A percentile compares a stretch with the other conserved stretches of the same genome.
These are phyloP conservation scores for Cataglyphis rosenhaueri DNA, from an alignment of 2,888 invertebrate species.

Conservation along the genomic window DNA sequence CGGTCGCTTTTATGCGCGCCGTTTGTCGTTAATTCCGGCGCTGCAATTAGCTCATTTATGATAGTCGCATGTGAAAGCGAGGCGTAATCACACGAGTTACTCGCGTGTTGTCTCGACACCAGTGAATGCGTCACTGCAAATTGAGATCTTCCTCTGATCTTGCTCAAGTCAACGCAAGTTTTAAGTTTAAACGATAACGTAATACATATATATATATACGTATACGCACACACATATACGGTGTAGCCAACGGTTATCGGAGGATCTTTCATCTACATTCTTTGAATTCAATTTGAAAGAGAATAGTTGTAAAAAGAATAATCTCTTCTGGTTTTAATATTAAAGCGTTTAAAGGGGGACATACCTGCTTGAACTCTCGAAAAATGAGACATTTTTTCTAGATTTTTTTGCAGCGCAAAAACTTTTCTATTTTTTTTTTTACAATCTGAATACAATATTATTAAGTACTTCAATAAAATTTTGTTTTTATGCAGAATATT, in stretches of 20 bases:
- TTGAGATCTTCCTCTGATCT: slow-evolving; percentile 51
- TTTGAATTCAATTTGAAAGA: slow-evolving; percentile 23
- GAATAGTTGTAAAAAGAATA: background rate
- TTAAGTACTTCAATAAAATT: too few species aligned
- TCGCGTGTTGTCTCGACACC: slow-evolving; percentile 22
- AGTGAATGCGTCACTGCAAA: slow-evolving; percentile 37
- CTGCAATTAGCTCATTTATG: slow-evolving; percentile 45
- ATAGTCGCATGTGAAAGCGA: slow-evolving; percentile 38
- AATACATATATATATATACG: background rate
- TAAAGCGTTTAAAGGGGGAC: background rate
- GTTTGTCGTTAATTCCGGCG: slow-evolving; percentile 49
- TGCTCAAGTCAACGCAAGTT: slow-evolving; percentile 41
- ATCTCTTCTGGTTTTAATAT: background rate
- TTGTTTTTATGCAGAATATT: too few species aligned
- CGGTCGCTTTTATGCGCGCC: slow-evolving; percentile 31
- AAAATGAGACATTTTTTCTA: too few species aligned
- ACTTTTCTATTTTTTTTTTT: too few species aligned
- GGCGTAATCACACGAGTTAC: slow-evolving; percentile 36
- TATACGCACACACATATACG: background rate
- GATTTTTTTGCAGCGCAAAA: too few species aligned
- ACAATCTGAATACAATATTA: too few species aligned
- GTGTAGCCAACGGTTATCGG: background rate
- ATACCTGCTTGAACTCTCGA: too few species aligned
- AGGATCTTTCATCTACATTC: slow-evolving; percentile 41
- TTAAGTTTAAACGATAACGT: slow-evolving; percentile 28